A percentile compares a stretch with the other conserved stretches of the same genome.
Conservation (phyloP, 2,888 invertebrate genomes). For the Leptodirus hochenwartii region DNA sequence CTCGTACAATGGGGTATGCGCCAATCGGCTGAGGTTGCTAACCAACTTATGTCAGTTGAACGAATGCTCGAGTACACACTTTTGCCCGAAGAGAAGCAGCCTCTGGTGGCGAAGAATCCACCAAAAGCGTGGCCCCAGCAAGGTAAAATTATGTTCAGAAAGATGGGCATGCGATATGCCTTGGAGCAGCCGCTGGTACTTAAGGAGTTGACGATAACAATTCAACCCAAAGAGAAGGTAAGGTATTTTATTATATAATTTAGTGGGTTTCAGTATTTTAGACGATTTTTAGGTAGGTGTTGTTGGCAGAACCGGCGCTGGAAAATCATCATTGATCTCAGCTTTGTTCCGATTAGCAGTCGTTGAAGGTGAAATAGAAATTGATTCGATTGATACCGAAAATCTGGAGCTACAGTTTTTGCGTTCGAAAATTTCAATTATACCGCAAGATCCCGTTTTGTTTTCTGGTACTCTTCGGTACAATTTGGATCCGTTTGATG, state of each 20-base stretch:
- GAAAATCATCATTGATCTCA: conserved; percentile 60
- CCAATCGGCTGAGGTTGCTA: conserved; percentile 65
- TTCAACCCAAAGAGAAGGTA: conserved; percentile 53
- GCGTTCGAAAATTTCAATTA: conserved; percentile 48
- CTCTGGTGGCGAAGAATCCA: conserved; percentile 31
- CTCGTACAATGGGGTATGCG: conserved; percentile 64
- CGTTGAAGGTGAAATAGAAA: conserved; percentile 42
- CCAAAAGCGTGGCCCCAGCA: conserved; percentile 47
- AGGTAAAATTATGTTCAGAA: conserved; percentile 42
- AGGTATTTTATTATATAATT: conserved; percentile 7
- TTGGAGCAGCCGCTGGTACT: conserved; percentile 45
- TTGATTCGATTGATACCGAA: conserved; percentile 46
- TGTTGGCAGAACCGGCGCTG: conserved; percentile 72
- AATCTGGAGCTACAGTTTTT: conserved; percentile 39
- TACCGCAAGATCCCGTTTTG: conserved; percentile 59
- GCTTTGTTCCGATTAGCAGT: conserved; percentile 32
- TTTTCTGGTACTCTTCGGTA: conserved; percentile 54
- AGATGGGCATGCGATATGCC: conserved; percentile 47
- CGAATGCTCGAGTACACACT: conserved; percentile 64
- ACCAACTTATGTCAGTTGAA: conserved; percentile 66
- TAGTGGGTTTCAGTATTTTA: conserved; percentile 1
- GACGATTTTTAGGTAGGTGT: conserved; percentile 46
- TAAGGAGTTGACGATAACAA: conserved; percentile 47
- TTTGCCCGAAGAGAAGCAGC: conserved; percentile 41
- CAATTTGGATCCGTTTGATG: conserved; percentile 58